Base-by-base conservation (phyloP, 2,888 invertebrate genomes). In the Dorcus hopei region DNA sequence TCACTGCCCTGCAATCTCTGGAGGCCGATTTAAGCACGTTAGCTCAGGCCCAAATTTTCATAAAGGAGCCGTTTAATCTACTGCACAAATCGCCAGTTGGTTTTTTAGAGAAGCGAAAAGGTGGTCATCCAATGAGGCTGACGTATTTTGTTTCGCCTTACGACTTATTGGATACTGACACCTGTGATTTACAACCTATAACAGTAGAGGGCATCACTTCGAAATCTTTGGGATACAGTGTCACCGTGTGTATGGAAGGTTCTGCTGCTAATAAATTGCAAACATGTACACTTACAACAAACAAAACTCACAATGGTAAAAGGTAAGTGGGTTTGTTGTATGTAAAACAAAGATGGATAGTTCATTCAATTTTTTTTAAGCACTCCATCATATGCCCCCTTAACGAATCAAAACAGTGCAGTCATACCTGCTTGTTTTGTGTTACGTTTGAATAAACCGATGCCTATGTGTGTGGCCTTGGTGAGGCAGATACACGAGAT, bases 141-240 rank as follows among this genome's bases (percentile, higher is more conserved):
- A 95, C 94, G 0, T 97, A 95, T 77, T 96, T 96, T 77, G 91
- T 96, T 3, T 92, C 94, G 0, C 95, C 96, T 0, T 96, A 95
- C 73, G 95, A 96, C 76, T 81, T 96, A 50, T 81, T 96, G 68
- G 91, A 93, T 74, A 83, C 87, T 68, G 89, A 90, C 61, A 83
- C 82, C 56, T 87, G 87, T 68, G 85, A 87, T 5, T 83, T 90
- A 43, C 86, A 89, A 70, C 86, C 89, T 8, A 81, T 95, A 59
- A 90, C 88, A 48, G 82, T 87, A 11, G 94, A 95, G 70, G 80
- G 86, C n/a, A 82, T 92, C 40, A 83, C 84, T 33, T 73, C 81
- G 43, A 87, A 87, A 63, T 85, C 86, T 52, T 82, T 94, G 48
- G 96, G 95, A 0, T 89, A 91, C 69, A 93, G 90, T 61, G 95